phyloP scores from a whole-genome alignment of 2,113 vertebrate species.

The Pungitius pungitius region DNA sequence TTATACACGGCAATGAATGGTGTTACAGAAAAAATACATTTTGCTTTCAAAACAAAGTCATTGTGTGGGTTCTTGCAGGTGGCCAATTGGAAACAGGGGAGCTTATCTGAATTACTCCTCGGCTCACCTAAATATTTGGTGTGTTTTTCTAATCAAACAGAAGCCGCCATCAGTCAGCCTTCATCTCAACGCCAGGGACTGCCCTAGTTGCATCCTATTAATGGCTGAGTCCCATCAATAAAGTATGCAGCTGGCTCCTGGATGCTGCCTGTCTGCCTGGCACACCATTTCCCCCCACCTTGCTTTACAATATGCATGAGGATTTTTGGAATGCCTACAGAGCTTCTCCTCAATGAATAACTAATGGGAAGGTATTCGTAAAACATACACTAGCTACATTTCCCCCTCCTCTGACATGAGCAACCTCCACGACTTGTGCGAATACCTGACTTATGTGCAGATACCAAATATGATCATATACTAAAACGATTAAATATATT shows the following conservation, averaged over 20 bases:
- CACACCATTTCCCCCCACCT: slow-evolving; percentile 71
- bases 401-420: slow-evolving; percentile 50
- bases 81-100: neutral
- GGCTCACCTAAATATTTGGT: slow-evolving; percentile 21
- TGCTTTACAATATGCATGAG: slow-evolving; percentile 78
- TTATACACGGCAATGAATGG: slow-evolving; percentile 1
- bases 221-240: slow-evolving; percentile 79
- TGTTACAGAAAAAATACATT: neutral
- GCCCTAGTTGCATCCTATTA: slow-evolving; percentile 82
- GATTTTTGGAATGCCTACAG: slow-evolving; percentile 73
- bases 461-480: slow-evolving; percentile 22
- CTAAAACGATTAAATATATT: slow-evolving; percentile 34
- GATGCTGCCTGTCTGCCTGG: slow-evolving; percentile 66
- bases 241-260: slow-evolving; percentile 75
- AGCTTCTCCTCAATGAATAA: slow-evolving; percentile 72
- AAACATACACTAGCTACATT: slow-evolving; percentile 71
- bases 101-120: slow-evolving; percentile 23
- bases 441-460: slow-evolving; percentile 25
- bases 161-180: slow-evolving; percentile 49
- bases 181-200: slow-evolving; percentile 58
- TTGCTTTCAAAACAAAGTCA: neutral
- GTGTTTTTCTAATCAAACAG: slow-evolving; percentile 46
- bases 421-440: slow-evolving; percentile 2
- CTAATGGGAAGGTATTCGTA: slow-evolving; percentile 67
- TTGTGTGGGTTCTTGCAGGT: slow-evolving; percentile 10